A percentile compares a stretch with the other conserved stretches of the same genome.
Evolutionary conservation across 1,140 invertebrate species (phyloP).

Genomic region (Drosophila chauvacae): DNA sequence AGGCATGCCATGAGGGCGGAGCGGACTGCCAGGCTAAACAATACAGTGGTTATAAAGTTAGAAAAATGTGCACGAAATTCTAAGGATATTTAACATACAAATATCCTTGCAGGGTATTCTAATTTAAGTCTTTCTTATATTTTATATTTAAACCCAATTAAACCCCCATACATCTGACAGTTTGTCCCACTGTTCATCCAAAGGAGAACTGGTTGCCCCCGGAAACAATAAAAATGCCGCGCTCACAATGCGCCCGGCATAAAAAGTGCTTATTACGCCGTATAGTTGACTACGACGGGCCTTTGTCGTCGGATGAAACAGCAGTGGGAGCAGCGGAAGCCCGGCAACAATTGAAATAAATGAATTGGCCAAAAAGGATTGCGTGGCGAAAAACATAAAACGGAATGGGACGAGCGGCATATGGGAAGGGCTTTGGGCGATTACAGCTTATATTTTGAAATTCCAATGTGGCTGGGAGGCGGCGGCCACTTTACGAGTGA

Average conservation of each 20-base stretch:
- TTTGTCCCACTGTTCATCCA: conserved; percentile 37
- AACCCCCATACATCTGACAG: not conserved
- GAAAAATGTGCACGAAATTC: not conserved
- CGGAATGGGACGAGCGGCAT: conserved; percentile 32
- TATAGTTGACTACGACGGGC: conserved; percentile 55
- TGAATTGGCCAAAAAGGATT: conserved; percentile 77
- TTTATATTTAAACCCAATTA: not conserved
- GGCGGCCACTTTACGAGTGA: conserved; percentile 16
- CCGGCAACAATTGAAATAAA: conserved; percentile 80
- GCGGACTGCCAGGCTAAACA: not conserved
- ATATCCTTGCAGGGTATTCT: not conserved
- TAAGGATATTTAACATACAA: not conserved
- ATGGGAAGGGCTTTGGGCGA: conserved; percentile 24
- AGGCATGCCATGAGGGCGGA: not conserved
- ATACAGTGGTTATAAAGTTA: conserved; percentile 1
- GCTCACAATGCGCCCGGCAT: conserved; percentile 66
- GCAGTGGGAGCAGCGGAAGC: conserved; percentile 25
- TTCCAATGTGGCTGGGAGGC: conserved; percentile 8
- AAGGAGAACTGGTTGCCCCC: conserved; percentile 39
- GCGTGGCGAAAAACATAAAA: conserved; percentile 63
- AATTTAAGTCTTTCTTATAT: not conserved
- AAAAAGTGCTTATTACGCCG: conserved; percentile 78
- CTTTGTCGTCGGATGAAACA: conserved; percentile 10
- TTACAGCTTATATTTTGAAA: conserved; percentile 33
- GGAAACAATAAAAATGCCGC: conserved; percentile 77